Evolutionary conservation across 2,888 invertebrate species (phyloP).

Genomic region (Lapara coniferarum): DNA sequence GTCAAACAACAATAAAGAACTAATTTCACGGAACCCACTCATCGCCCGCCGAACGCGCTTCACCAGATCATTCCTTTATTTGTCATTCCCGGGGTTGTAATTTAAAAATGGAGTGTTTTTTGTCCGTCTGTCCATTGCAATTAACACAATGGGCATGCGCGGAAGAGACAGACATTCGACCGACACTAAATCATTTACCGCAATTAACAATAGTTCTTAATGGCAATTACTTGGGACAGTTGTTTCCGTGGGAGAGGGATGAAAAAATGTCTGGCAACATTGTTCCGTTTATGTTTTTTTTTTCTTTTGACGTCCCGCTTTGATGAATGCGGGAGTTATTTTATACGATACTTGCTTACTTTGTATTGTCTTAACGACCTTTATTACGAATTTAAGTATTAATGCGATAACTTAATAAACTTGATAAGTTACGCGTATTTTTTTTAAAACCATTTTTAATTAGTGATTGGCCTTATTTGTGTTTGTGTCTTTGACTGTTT

Average conservation of each 20-base stretch:
- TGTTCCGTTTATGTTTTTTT: not conserved
- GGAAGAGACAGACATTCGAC: constrained; percentile 8
- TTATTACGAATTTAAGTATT: too few species aligned
- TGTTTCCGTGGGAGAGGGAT: constrained; percentile 15
- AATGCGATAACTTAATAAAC: too few species aligned
- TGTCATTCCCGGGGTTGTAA: constrained; percentile 30
- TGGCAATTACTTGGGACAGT: constrained; percentile 14
- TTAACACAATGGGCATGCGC: constrained; percentile 32
- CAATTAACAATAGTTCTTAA: constrained; percentile 15
- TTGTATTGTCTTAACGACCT: too few species aligned
- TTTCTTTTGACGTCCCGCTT: not conserved
- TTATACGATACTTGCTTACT: too few species aligned
- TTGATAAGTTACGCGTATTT: too few species aligned
- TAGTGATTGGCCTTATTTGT: too few species aligned
- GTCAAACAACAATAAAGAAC: too few species aligned
- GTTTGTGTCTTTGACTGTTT: too few species aligned
- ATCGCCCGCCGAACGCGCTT: not conserved
- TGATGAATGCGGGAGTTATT: not conserved
- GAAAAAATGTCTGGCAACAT: constrained; percentile 8
- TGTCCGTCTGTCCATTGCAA: constrained; percentile 38
- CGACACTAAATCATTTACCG: constrained; percentile 14
- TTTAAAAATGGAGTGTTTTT: constrained; percentile 58
- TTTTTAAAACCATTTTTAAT: too few species aligned
- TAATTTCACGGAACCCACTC: not conserved
- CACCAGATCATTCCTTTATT: not conserved